These are phyloP conservation scores for Operophtera brumata DNA, from an alignment of 2,888 invertebrate species.

Conservation along the genomic window DNA sequence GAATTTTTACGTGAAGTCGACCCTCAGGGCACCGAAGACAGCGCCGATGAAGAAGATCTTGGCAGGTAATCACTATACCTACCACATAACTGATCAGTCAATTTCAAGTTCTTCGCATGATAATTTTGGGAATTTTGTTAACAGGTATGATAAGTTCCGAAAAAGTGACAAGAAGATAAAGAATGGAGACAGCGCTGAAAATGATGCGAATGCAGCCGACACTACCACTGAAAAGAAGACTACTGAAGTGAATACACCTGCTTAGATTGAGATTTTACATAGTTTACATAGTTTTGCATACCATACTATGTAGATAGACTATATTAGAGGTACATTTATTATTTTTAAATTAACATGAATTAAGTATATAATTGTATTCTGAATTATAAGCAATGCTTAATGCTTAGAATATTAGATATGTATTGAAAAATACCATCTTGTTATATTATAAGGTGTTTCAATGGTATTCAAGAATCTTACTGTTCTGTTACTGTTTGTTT, in stretches of 20 bases:
- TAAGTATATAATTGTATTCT: neutral
- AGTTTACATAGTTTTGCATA: neutral
- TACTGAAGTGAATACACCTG: constrained; percentile 56
- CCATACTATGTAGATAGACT: neutral
- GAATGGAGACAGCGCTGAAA: constrained; percentile 64
- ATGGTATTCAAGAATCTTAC: too few species aligned
- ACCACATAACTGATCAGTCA: neutral
- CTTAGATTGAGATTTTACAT: constrained; percentile 42
- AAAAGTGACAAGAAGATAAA: constrained; percentile 83
- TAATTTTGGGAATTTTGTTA: constrained; percentile 17
- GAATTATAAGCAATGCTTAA: neutral
- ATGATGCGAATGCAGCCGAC: constrained; percentile 55
- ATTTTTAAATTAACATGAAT: neutral
- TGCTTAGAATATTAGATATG: too few species aligned
- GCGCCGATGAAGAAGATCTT: constrained; percentile 84
- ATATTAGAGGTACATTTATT: neutral
- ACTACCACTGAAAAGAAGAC: constrained; percentile 58
- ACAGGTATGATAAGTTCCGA: constrained; percentile 83
- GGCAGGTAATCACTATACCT: constrained; percentile 68
- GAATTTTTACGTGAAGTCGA: constrained; percentile 86
- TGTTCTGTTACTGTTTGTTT: too few species aligned
- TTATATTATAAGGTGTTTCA: too few species aligned
- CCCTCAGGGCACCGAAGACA: constrained; percentile 85
- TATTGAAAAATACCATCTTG: too few species aligned
- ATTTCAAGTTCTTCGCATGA: neutral